A percentile compares a stretch with the other conserved stretches of the same genome.
Conservation (phyloP, 92 coral and sea anemone genomes). For the Siderastrea radians region DNA sequence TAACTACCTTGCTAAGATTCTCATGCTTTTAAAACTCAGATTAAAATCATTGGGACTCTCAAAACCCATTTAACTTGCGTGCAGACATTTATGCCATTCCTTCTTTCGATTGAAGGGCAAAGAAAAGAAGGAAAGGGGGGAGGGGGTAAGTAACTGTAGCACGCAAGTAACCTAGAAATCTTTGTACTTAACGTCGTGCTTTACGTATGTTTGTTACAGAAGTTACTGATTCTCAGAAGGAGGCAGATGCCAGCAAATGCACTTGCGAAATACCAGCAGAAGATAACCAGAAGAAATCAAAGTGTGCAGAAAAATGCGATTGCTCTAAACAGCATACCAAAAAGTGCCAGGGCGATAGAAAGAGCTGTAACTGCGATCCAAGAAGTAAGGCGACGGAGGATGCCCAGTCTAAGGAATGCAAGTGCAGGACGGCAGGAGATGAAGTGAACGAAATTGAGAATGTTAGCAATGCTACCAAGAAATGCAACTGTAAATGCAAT, state of each 20-base stretch:
- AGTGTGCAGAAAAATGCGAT: slow-evolving; percentile 2
- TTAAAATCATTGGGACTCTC: no score
- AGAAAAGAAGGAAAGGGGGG: no score
- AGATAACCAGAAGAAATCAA: slow-evolving; percentile 13
- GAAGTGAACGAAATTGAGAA: background rate
- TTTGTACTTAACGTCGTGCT: no score
- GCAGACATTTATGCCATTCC: no score
- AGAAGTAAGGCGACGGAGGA: background rate
- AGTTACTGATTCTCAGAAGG: background rate
- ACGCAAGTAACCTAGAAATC: no score
- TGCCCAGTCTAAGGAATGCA: background rate
- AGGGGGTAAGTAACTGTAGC: no score
- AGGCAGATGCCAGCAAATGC: slow-evolving; percentile 25
- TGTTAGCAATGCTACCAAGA: slow-evolving; percentile 9
- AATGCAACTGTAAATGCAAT: slow-evolving; percentile 56
- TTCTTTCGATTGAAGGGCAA: no score
- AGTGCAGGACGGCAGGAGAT: background rate
- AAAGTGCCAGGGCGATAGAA: slow-evolving; percentile 38
- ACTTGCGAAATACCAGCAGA: slow-evolving; percentile 39
- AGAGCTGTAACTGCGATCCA: background rate
- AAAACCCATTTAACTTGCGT: no score
- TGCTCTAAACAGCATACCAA: slow-evolving; percentile 29
- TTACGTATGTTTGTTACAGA: background rate
- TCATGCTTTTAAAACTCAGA: no score
- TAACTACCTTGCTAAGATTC: no score